Conservation (phyloP, 2,113 vertebrate genomes). For the Caranx melampygus region DNA sequence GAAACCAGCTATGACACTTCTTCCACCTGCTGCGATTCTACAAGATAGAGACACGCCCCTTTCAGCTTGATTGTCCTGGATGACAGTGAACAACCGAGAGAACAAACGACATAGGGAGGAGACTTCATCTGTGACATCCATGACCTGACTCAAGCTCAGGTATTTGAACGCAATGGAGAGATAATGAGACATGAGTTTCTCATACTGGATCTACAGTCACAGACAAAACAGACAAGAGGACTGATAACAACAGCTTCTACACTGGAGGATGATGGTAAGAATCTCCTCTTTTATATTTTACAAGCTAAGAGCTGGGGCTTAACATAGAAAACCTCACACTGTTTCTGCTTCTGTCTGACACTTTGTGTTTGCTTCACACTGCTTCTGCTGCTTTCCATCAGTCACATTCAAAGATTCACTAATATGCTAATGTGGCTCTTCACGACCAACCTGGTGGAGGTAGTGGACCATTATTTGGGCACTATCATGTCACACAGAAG, state of each 20-base stretch:
- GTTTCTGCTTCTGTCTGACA: not conserved
- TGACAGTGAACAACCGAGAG: not conserved
- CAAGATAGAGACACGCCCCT: slow-evolving; percentile 17
- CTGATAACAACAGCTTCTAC: not conserved
- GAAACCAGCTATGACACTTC: too few species aligned
- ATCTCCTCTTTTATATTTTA: not conserved
- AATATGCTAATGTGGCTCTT: not conserved
- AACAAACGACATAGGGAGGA: slow-evolving; percentile 10
- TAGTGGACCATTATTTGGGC: too few species aligned
- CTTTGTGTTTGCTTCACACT: not conserved
- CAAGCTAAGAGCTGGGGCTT: not conserved
- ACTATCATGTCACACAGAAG: too few species aligned
- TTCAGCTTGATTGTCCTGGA: not conserved
- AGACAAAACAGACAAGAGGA: not conserved
- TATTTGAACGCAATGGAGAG: not conserved
- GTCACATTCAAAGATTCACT: not conserved
- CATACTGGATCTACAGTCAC: not conserved
- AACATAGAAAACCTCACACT: not conserved
- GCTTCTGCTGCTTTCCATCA: not conserved
- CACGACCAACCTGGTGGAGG: not conserved
- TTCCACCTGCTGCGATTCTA: not conserved
- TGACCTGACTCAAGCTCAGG: not conserved
- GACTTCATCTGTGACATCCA: slow-evolving; percentile 7
- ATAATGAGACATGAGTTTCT: not conserved
- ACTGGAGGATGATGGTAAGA: slow-evolving; percentile 52